Base-by-base conservation (phyloP, 35 echinoderm and acorn worm genomes). In the Apostichopus japonicus region DNA sequence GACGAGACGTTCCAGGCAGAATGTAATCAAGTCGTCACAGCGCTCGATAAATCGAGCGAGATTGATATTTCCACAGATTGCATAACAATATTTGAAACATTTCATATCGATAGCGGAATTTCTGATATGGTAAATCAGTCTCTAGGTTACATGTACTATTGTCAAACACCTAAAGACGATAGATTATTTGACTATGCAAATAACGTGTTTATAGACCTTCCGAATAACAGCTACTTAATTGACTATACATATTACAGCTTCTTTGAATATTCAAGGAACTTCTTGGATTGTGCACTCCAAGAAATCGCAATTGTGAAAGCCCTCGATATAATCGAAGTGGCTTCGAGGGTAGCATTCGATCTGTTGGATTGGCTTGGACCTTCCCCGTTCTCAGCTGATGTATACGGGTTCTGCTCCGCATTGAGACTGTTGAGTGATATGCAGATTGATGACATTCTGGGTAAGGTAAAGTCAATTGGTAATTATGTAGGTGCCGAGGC, bases 351-450 rank as follows among this genome's bases (percentile, higher is more conserved):
- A 8, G 27, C 79, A 21, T 83, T 83, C 21, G 54, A 54, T 19
- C 19, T 83, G 11, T n/a, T 83, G 8, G 51, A 83, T 53, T 83
- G 79, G 79, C 15, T 83, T 53, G 79, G 79, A 17, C 79, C 79
- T 54, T 83, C 79, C 0, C 79, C 79, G 5, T 83, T 83, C 54
- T 83, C 79, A 52, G 27, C 9, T 54, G 79, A 83, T 51, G 17
- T 17, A 10, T 83, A 54, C 21, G 79, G 79, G 0, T 11, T 5
- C 27, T 83, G 79, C 27, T 83, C 79, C 17, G 79, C 79, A 14
- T 83, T 83, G 21, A 53, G 79, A 6, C 11, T 83, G 15, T 52
- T 54, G 33, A n/a, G 51, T 8, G 5, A 54, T 7, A 56, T 55
- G 51, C 19, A 25, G 11, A 83, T 83, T 55, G 79, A 19, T 11